Base-by-base conservation (phyloP, 1,140 invertebrate genomes). In the Drosophila bocqueti region DNA sequence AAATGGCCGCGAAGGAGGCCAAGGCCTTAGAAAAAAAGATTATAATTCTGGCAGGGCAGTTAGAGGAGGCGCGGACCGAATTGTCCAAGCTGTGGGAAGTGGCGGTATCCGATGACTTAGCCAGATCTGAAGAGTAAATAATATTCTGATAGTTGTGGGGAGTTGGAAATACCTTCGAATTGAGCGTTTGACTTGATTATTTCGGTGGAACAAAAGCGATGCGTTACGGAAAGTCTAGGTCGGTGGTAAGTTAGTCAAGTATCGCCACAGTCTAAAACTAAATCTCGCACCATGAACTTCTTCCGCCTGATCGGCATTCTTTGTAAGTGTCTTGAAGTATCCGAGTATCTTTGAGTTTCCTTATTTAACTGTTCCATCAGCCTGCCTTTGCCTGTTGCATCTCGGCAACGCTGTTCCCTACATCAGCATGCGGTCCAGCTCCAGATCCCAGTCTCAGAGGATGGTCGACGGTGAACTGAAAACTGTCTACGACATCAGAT, bases 271-370 rank as follows among this genome's bases (percentile, higher is more conserved):
- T 72, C 24, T 31, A 6, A 0, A 49, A 43, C 21, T 15, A 3
- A 47, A 18, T 7, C 38, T 40, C n/a, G 6, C 9, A 49, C 13
- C 7, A 72, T 72, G 68, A 40, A 58, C 42, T 58, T 34, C 36
- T 40, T 57, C 10, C 18, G 8, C 5, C 9, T 58, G 13, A 6
- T 71, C 29, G 18, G 9, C 42, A 31, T 72, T 18, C 46, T 49
- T 11, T 10, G 67, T 68, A 71, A 71, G 67, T 71, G 49, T 50
- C 2, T 1, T 8, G 29, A 13, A 9, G n/a, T 18, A 21, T 1
- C 13, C 2, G 7, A 9, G 2, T 40, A 13, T 11, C 18, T 4
- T 26, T 21, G 4, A 10, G 4, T n/a, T 21, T 38, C 0, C 1
- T 18, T 11, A 7, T 5, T 13, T 9, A 47, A 5, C 10, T 46